Base-by-base conservation (phyloP, 2,797 vertebrate genomes). In the Falco novaeseelandiae region DNA sequence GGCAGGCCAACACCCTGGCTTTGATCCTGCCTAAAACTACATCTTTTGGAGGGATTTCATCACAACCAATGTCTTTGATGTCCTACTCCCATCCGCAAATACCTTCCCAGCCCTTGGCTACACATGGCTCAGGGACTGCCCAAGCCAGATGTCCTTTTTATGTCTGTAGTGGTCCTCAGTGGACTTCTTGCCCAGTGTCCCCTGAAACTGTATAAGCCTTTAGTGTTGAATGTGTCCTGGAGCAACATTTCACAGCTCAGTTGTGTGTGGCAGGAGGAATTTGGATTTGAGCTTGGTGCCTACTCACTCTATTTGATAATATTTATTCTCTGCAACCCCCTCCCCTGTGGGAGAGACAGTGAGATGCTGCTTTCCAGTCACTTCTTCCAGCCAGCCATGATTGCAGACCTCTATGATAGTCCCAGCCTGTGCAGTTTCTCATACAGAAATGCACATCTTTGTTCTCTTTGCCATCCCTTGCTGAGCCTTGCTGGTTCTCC, bases 11-110 rank as follows among this genome's bases (percentile, higher is more conserved):
- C 2, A 20, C 16, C 44, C 71, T 70, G 52, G 55, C 83, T 96
- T 89, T 94, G 81, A 91, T 95, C 80, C 73, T 92, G 62, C 38
- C 66, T 90, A 70, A 84, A 92, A 84, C 22, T 42, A 73, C 36
- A 19, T 72, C 70, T 92, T 49, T 40, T 34, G 38, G 77, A 91
- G 38, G 71, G 70, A 88, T 71, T 91, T 89, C 59, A 91, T 63
- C 58, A 87, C 10, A 26, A 79, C 38, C 80, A 87, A 77, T 0
- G 2, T 52, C 86, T 94, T 84, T 94, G 89, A 83, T 84, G 73
- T 66, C 44, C 80, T 83, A 30, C 38, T 90, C 58, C 62, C 32
- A 90, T 26, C 27, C 21, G 8, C 11, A 54, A 55, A 55, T 58
- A 54, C 77, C n/a, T 62, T 81, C 59, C 52, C 79, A 86, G 76